Evolutionary conservation across 1,140 invertebrate genomes (phyloP).

Genomic region (Vanessa atalanta): DNA sequence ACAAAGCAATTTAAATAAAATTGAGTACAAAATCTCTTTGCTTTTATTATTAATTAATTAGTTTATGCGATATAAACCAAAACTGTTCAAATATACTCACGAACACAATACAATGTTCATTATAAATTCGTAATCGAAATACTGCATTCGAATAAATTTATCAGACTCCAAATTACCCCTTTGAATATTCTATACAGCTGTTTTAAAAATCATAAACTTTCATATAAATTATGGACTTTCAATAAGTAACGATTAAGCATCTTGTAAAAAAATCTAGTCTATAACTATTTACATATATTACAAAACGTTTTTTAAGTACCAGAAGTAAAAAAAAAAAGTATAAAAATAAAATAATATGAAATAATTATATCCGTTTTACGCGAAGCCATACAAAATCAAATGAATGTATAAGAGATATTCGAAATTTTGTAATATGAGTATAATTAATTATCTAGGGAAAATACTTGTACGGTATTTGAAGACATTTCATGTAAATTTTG

Average conservation of each 20-base stretch:
- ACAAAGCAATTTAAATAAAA: slow-evolving; percentile 38
- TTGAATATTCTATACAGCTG: slow-evolving; percentile 8
- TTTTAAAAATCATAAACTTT: slow-evolving; percentile 25
- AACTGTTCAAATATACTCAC: slow-evolving; percentile 27
- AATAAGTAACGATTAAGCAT: slow-evolving; percentile 51
- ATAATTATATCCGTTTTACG: neutral
- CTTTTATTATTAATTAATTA: slow-evolving; percentile 41
- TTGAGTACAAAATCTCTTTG: slow-evolving; percentile 57
- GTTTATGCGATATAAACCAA: slow-evolving; percentile 38
- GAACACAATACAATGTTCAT: slow-evolving; percentile 26
- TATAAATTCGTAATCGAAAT: slow-evolving; percentile 30
- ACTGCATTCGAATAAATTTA: slow-evolving; percentile 13
- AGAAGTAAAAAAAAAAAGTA: slow-evolving; percentile 29
- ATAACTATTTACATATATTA: slow-evolving; percentile 72
- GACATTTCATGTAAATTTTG: slow-evolving; percentile 1
- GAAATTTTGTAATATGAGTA: neutral
- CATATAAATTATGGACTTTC: slow-evolving; percentile 44
- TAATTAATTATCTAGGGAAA: neutral
- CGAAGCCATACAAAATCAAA: neutral
- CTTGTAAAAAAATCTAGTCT: slow-evolving; percentile 68
- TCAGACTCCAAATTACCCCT: slow-evolving; percentile 28
- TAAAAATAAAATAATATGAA: slow-evolving; percentile 1
- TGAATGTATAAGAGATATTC: neutral
- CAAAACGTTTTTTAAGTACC: slow-evolving; percentile 51
- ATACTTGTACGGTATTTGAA: neutral